Evolutionary conservation across 2,888 invertebrate genomes (phyloP).

Genomic region (Amiota minor): DNA sequence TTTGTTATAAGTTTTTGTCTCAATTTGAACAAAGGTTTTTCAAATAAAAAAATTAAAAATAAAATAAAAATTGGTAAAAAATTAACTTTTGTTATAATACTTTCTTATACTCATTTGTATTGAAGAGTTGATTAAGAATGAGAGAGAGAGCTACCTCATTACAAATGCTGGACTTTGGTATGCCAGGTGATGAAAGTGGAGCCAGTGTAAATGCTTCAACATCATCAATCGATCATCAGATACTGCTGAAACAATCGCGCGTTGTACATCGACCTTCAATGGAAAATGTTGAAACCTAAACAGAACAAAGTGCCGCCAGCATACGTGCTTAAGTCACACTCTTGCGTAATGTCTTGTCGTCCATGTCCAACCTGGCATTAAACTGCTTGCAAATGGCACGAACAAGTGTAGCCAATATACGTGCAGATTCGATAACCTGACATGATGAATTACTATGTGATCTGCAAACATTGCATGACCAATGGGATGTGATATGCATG

Average conservation of each 20-base stretch:
- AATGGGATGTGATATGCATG: no score
- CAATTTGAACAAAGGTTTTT: no score
- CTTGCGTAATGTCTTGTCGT: slow-evolving; percentile 72
- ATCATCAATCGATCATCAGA: slow-evolving; percentile 57
- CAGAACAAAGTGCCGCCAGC: slow-evolving; percentile 78
- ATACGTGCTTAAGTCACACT: slow-evolving; percentile 80
- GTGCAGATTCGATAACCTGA: slow-evolving; percentile 75
- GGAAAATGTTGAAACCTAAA: slow-evolving; percentile 69
- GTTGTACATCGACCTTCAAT: slow-evolving; percentile 66
- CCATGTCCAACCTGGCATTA: slow-evolving; percentile 76
- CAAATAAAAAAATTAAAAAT: no score
- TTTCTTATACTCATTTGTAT: no score
- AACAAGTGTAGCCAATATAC: slow-evolving; percentile 77
- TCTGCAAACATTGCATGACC: slow-evolving; percentile 75
- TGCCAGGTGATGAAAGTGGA: slow-evolving; percentile 18
- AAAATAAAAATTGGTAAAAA: no score
- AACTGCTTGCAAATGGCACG: slow-evolving; percentile 77
- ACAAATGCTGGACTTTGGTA: neutral
- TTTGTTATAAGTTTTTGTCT: no score
- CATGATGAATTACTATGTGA: slow-evolving; percentile 75
- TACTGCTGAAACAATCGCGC: slow-evolving; percentile 55
- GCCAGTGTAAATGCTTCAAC: slow-evolving; percentile 71
- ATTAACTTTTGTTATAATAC: no score
- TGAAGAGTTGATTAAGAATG: slow-evolving; percentile 48
- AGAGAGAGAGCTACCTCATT: slow-evolving; percentile 35